phyloP scores from a whole-genome alignment of 2,113 vertebrate species.

The Nothocercus julius region DNA sequence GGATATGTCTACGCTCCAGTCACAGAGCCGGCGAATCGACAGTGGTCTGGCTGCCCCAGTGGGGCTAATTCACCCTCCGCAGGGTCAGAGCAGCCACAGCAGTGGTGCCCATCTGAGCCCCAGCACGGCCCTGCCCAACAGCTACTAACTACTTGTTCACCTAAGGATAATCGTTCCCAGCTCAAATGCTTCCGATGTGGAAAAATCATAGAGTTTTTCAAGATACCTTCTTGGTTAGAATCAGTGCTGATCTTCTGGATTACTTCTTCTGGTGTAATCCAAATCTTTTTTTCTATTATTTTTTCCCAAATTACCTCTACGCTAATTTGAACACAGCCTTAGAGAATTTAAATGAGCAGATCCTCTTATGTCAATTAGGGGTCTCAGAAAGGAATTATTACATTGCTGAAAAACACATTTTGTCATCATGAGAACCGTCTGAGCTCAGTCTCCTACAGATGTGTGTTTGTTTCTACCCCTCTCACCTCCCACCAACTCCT shows the following conservation, averaged over 20 bases:
- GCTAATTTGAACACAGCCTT: not conserved
- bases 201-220: not conserved
- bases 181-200: not conserved
- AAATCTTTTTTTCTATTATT: too few relatives aligned
- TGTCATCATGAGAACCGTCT: not conserved
- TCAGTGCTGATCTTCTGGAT: not conserved
- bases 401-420: not conserved
- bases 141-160: not conserved
- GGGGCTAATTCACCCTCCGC: not conserved
- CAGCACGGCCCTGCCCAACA: not conserved
- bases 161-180: not conserved
- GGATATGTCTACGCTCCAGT: not conserved
- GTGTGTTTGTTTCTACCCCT: not conserved
- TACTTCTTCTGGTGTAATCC: not conserved
- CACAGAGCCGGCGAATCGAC: not conserved
- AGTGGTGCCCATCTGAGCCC: fast-evolving
- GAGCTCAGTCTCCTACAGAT: not conserved
- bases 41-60: not conserved
- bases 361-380: not conserved
- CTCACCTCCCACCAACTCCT: not conserved
- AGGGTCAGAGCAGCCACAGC: not conserved
- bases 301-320: not conserved
- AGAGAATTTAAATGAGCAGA: not conserved
- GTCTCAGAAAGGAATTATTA: not conserved
- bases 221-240: not conserved